Base-by-base conservation (phyloP, 2,888 invertebrate species). In the Nephrocerus scutellatus region DNA sequence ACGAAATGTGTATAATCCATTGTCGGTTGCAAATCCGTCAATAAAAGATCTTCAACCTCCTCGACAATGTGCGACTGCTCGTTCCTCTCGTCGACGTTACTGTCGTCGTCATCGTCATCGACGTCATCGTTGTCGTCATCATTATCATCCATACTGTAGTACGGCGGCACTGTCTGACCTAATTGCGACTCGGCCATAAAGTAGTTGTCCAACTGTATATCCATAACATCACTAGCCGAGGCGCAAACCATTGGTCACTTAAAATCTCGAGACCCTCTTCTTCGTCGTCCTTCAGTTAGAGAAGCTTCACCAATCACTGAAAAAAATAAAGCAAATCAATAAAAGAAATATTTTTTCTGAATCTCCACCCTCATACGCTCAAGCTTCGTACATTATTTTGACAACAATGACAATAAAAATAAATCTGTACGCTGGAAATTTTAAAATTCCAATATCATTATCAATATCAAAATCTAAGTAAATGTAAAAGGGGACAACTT, bases 211-310 rank as follows among this genome's bases (percentile, higher is more conserved):
- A 23, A 19, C 36, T 15, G 26, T 41, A 48, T 44, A 22, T 38
- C 42, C 18, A 37, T 22, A 20, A 21, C 39, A 20, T 41, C 38
- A 36, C 38, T 65, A 63, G 66, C 61, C 68, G 68, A 63, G 62
- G 62, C 66, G 67, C 68, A 65, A 68, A 72, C 72, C 72, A 70
- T 61, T 70, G 72, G 75, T 82, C 82, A 82, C 81, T 82, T 82
- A 73, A 76, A 79, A 71, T 81, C 80, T 66, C 80, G 78, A 48
- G 80, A 80, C 53, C 74, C 72, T 62, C 82, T 77, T 62, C 81
- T 74, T 58, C 81, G 72, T 53, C 67, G 60, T 48, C 63, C 64
- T 53, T 66, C 67, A 44, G 57, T 60, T 45, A 63, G 32, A 47
- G 57, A 53, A 21, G 59, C 54, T 48, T 67, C 67, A 21, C 61